Evolutionary conservation across 2,797 vertebrate species (phyloP), one percentile per base, ranked within the genome.

Genomic region (Micropoecilia bifurca): DNA sequence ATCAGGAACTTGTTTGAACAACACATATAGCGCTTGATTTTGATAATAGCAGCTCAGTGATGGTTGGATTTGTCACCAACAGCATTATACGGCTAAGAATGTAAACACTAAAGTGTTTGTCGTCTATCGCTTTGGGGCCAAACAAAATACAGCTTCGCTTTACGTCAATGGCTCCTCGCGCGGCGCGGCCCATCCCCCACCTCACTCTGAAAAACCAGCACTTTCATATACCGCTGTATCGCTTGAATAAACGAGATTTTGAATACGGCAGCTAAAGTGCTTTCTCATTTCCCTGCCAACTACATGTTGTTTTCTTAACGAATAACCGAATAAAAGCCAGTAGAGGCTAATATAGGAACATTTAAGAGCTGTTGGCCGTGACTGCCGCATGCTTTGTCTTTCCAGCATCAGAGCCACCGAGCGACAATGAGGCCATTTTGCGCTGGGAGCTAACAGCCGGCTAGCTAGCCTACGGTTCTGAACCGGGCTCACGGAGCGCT

Each of bases 391-490:
- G 95, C 95, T 96, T 96, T 96, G 95, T 96, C 94, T 95, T 83
- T 88, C 83, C 90, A 82, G 90, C 90, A 85, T 74, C 90, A 43
- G 78, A 91, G 85, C 87, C 30, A 72, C 89, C 73, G 88, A 92
- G 86, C 92, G 92, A 95, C 95, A 92, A 94, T 87, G 94, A 94
- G 91, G 95, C 95, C 95, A 96, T 96, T 95, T 96, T 96, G 94
- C 90, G 80, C 87, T 88, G 89, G 85, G 76, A 87, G 92, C 94
- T 93, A 93, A 86, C 89, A 84, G 90, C 87, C 93, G 83, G 88
- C 74, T 89, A 84, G 87, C 86, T 83, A 66, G 13, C 82, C 80
- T 80, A 66, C 50, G 33, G 41, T 1, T 39, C 55, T 63, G 59
- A 59, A 76, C 47, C 41, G 45, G 61, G 61, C 46, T 73, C 66